A percentile compares a stretch with the other conserved stretches of the same genome.
Evolutionary conservation across 2,113 vertebrate species (phyloP).

Genomic region (Sphyrna mokarran): DNA sequence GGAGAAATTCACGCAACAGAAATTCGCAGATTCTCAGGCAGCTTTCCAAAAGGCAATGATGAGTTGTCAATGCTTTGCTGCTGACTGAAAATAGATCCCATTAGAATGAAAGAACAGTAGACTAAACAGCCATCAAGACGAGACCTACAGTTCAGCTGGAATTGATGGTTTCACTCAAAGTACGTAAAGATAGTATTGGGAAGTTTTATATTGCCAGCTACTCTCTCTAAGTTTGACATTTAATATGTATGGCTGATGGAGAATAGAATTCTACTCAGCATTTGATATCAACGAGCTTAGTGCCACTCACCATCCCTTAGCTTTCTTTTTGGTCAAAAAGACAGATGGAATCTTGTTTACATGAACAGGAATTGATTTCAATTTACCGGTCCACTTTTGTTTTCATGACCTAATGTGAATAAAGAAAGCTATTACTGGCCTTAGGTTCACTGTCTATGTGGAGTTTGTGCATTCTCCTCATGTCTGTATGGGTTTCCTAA

Average conservation of each 20-base stretch:
- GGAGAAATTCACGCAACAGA: background rate
- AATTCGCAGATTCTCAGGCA: background rate
- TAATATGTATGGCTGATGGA: background rate
- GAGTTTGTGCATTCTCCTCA: no score
- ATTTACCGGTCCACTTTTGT: background rate
- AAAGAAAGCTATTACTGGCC: background rate
- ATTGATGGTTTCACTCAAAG: background rate
- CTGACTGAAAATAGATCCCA: no score
- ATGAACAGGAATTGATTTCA: background rate
- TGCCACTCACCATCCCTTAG: background rate
- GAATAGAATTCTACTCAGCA: background rate
- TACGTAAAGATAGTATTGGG: background rate
- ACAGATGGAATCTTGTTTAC: background rate
- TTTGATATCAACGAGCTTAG: background rate
- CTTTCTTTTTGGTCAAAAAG: background rate
- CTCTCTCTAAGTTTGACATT: background rate
- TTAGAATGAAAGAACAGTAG: background rate
- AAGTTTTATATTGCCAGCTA: background rate
- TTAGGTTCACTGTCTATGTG: no score
- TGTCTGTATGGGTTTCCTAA: no score
- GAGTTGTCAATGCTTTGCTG: background rate
- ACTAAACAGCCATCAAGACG: no score
- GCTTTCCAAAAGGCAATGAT: no score
- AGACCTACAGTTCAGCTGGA: background rate
- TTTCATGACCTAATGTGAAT: background rate